Evolutionary conservation across 2,797 vertebrate species (phyloP), one percentile per base, ranked within the genome.

Genomic region (Rhinichthys osculus): DNA sequence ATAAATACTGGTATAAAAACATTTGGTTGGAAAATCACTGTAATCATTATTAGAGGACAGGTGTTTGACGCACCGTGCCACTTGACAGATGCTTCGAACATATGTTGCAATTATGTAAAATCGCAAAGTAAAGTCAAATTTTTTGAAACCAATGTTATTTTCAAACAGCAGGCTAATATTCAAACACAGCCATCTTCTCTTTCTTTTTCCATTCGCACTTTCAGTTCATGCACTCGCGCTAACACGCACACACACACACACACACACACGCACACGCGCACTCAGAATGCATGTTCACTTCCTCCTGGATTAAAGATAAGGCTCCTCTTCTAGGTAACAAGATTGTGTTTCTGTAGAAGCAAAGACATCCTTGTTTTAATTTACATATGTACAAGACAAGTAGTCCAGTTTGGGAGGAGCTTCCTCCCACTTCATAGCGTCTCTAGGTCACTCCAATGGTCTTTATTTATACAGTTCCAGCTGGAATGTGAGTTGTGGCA

Each of bases 141-240:
- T 64, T 64, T 82, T 74, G 0, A 64, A 83, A 79, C 72, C 81
- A 54, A 84, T 71, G 70, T 87, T 83, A 42, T 66, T 52, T 88
- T 88, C 83, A 77, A 85, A 90, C 80, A 89, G 59, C 83, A 89
- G 86, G 90, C 85, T 66, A 89, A 91, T 90, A 86, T 87, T 85
- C 86, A 77, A 86, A 89, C 76, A 70, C 73, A 87, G 84, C 82
- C 82, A 54, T 44, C 40, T 85, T 69, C 71, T 50, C 42, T 88
- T 84, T 81, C 86, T 90, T 85, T 83, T 64, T 73, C 47, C 44
- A 19, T 70, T 78, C 38, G 0, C 74, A 40, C 52, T 73, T 70
- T 40, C 74, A 76, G 52, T 76, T 47, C 81, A 81, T 81, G 78
- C 62, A 52, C 62, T 71, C 85, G 85, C 78, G 87, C 80, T 69